Evolutionary conservation across 2,888 invertebrate species (phyloP).

Genomic region (Drosophila histrio): DNA sequence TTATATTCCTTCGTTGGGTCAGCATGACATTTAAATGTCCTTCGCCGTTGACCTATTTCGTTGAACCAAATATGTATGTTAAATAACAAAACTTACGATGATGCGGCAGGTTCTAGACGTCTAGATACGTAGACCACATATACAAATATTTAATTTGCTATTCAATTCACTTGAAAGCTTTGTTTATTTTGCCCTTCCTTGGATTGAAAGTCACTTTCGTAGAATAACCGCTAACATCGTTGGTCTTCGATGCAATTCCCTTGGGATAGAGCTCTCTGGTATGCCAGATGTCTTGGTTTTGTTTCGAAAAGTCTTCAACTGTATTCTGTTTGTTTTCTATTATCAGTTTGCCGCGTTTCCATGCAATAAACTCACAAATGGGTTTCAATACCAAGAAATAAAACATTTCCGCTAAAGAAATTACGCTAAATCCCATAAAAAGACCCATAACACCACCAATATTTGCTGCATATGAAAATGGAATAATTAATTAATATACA

Average conservation of each 20-base stretch:
- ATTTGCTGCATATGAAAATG: slow-evolving; percentile 87
- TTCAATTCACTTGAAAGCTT: slow-evolving; percentile 20
- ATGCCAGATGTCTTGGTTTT: slow-evolving; percentile 45
- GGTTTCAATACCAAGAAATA: slow-evolving; percentile 89
- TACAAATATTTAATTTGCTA: neutral
- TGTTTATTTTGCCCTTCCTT: neutral
- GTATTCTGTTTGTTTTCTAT: neutral
- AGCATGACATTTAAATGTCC: slow-evolving; percentile 16
- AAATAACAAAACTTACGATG: slow-evolving; percentile 13
- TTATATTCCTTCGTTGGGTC: neutral
- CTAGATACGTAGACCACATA: neutral
- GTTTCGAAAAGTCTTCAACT: neutral
- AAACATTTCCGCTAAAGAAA: slow-evolving; percentile 90
- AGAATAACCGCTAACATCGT: neutral
- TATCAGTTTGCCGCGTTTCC: slow-evolving; percentile 31
- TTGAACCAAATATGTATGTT: neutral
- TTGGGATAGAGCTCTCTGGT: slow-evolving; percentile 60
- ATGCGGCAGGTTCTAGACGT: slow-evolving; percentile 11
- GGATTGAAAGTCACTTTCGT: neutral
- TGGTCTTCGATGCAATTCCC: slow-evolving; percentile 22
- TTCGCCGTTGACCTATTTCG: neutral
- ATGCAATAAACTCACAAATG: slow-evolving; percentile 72
- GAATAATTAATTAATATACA: neutral
- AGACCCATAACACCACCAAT: slow-evolving; percentile 92
- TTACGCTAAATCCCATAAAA: slow-evolving; percentile 91